Evolutionary conservation across 2,888 invertebrate species (phyloP).

Genomic region (Lycocerus yunnanus): DNA sequence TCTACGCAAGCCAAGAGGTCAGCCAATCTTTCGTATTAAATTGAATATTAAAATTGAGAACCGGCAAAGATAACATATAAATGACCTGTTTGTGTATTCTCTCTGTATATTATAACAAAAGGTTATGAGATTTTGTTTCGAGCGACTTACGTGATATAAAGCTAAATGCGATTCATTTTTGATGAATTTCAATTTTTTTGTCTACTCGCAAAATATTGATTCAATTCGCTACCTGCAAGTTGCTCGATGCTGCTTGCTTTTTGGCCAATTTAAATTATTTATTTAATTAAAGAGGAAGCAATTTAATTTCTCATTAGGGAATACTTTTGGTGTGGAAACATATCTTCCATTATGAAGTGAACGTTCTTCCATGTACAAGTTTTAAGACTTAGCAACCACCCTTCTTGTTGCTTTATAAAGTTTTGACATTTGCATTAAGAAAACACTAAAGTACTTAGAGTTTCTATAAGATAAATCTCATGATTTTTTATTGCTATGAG

Average conservation of each 20-base stretch:
- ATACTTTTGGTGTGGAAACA: neutral
- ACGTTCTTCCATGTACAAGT: neutral
- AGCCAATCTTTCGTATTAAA: neutral
- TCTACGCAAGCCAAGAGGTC: neutral
- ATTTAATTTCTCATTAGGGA: neutral
- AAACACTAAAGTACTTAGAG: slow-evolving; percentile 1
- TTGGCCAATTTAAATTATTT: neutral
- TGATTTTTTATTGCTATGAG: no score
- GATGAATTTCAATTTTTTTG: neutral
- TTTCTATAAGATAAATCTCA: neutral
- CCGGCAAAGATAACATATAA: slow-evolving; percentile 12
- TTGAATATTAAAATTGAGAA: slow-evolving; percentile 2
- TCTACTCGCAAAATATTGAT: neutral
- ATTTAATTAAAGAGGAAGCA: neutral
- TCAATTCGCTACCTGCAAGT: neutral
- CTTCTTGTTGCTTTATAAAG: neutral
- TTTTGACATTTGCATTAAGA: slow-evolving; percentile 2
- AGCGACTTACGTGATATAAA: slow-evolving; percentile 2
- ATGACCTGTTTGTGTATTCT: slow-evolving; percentile 3
- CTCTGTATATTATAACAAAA: neutral
- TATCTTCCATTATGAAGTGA: neutral
- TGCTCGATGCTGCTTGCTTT: neutral
- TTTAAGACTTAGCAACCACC: neutral
- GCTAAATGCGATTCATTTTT: neutral
- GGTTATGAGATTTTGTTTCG: slow-evolving; percentile 3